phyloP scores from a whole-genome alignment of 2,797 vertebrate species.

The Cottoperca gobio region DNA sequence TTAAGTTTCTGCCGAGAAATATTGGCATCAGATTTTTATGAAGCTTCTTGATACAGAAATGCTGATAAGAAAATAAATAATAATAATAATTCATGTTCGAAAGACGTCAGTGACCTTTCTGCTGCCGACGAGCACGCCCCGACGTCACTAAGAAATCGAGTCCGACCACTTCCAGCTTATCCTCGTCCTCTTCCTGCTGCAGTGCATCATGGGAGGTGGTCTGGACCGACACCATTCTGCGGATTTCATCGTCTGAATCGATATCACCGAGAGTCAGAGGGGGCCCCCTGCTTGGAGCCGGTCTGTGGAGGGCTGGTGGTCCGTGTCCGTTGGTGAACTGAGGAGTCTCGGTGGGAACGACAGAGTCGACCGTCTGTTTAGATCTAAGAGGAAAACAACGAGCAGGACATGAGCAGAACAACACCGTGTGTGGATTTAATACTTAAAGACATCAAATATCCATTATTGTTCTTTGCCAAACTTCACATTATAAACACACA shows the following conservation, averaged over 20 bases:
- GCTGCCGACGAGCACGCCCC: constrained; percentile 51
- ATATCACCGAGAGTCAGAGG: constrained; percentile 69
- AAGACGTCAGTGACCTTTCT: constrained; percentile 32
- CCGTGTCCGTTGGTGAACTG: constrained; percentile 33
- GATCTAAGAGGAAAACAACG: constrained; percentile 8
- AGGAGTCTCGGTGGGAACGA: background rate
- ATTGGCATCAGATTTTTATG: background rate
- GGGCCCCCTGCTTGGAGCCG: background rate
- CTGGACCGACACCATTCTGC: constrained; percentile 65
- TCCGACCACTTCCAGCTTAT: constrained; percentile 88
- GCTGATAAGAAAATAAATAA: background rate
- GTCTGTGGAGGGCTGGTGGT: background rate
- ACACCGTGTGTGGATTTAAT: no score
- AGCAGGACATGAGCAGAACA: background rate
- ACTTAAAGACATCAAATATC: no score
- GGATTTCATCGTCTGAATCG: constrained; percentile 89
- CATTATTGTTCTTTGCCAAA: no score
- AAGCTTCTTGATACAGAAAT: background rate
- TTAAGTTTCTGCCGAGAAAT: background rate
- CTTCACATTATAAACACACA: no score
- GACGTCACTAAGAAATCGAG: constrained; percentile 84
- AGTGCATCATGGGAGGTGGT: constrained; percentile 22
- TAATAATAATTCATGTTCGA: background rate
- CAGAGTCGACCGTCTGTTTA: background rate
- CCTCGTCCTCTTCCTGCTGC: constrained; percentile 57